Evolutionary conservation across 2,113 vertebrate genomes (phyloP).

Genomic region (Xenus cinereus): DNA sequence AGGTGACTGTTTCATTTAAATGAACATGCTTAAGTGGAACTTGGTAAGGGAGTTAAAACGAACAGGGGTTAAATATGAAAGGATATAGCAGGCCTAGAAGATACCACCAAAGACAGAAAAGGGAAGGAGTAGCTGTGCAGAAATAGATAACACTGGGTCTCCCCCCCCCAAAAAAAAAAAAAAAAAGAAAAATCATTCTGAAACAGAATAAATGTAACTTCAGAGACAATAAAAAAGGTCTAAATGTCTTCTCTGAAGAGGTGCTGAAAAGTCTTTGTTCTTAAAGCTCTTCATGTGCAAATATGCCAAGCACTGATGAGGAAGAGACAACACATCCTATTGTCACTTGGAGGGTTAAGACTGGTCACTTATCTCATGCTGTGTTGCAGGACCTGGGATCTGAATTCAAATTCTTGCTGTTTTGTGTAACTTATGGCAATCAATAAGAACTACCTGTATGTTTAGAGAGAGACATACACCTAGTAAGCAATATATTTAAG

Average conservation of each 20-base stretch:
- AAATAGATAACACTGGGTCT: background rate
- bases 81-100: background rate
- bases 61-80: background rate
- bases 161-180: no score
- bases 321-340: background rate
- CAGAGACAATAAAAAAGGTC: background rate
- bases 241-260: background rate
- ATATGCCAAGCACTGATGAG: rapidly evolving
- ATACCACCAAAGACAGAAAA: background rate
- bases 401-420: background rate
- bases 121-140: background rate
- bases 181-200: background rate
- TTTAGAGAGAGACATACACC: background rate
- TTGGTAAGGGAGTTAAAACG: background rate
- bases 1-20: slow-evolving; percentile 40
- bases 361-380: background rate
- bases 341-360: background rate
- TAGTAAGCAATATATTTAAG: background rate
- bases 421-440: background rate
- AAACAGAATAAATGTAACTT: background rate
- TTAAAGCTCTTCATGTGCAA: background rate
- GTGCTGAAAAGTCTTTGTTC: background rate
- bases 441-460: background rate
- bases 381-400: background rate
- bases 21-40: background rate